Evolutionary conservation across 2,797 vertebrate genomes (phyloP).

Genomic region (Onychomys leucogaster): DNA sequence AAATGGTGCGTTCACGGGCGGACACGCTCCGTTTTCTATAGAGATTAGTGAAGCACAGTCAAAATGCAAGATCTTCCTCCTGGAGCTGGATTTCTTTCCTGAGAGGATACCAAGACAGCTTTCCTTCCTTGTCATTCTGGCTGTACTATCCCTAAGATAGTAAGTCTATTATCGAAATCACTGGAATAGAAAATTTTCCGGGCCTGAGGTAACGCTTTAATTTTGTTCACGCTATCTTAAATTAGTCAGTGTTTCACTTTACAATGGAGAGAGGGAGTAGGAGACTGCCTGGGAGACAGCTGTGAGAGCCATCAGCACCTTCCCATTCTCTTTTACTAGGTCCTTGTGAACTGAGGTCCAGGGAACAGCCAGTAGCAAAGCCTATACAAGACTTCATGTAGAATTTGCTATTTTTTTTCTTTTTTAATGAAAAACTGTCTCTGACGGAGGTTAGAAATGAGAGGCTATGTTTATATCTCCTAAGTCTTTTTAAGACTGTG

Average conservation of each 20-base stretch:
- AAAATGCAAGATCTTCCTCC: background rate
- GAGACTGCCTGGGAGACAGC: background rate
- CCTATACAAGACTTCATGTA: background rate
- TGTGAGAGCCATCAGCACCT: background rate
- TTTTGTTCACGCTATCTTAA: slow-evolving; percentile 30
- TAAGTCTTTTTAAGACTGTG: background rate
- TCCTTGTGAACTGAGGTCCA: background rate
- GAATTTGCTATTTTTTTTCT: background rate
- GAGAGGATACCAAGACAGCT: background rate
- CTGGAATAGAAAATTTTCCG: slow-evolving; percentile 1
- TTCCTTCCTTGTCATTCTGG: slow-evolving; percentile 14
- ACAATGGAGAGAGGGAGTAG: background rate
- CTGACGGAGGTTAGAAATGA: slow-evolving; percentile 46
- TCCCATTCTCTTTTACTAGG: background rate
- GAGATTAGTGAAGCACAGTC: background rate
- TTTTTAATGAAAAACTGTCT: slow-evolving; percentile 8
- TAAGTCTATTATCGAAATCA: background rate
- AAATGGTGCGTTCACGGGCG: background rate
- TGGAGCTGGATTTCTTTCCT: slow-evolving; percentile 41
- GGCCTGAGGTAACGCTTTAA: background rate
- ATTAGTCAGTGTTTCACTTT: slow-evolving; percentile 44
- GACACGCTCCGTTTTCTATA: background rate
- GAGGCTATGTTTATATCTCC: background rate
- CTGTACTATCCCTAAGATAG: background rate
- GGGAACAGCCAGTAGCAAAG: background rate